Conservation (phyloP, 1,140 invertebrate genomes). For the Euschistus heros region DNA sequence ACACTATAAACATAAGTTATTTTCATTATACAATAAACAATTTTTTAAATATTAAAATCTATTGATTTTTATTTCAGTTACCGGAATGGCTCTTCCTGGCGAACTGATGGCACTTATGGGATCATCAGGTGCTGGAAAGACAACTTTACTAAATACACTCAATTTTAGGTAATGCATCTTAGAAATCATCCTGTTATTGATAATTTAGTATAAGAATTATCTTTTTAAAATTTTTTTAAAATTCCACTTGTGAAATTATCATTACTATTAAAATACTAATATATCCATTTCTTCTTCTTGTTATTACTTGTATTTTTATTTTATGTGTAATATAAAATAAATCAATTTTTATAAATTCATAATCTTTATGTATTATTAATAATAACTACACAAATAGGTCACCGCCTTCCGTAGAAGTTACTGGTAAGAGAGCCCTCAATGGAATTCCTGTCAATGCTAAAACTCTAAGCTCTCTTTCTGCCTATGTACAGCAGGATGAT, state of each 20-base stretch:
- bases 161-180: slow-evolving; percentile 49
- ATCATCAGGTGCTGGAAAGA: slow-evolving; percentile 91
- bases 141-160: slow-evolving; percentile 82
- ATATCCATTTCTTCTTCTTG: too few species aligned
- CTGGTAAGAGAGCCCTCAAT: slow-evolving; percentile 42
- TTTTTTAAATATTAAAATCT: too few species aligned
- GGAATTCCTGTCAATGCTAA: slow-evolving; percentile 49
- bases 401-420: slow-evolving; percentile 11
- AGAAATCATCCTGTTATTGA: too few species aligned
- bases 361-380: neutral
- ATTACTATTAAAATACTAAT: too few species aligned
- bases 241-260: too few species aligned
- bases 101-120: slow-evolving; percentile 88
- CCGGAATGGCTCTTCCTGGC: slow-evolving; percentile 75
- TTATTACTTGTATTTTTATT: too few species aligned
- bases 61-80: slow-evolving; percentile 47
- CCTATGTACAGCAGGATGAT: slow-evolving; percentile 93
- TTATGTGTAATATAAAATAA: too few species aligned
- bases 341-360: too few species aligned
- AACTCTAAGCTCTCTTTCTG: slow-evolving; percentile 64
- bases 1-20: too few species aligned
- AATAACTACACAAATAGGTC: neutral
- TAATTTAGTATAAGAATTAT: too few species aligned
- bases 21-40: too few species aligned
- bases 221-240: too few species aligned